Conservation (phyloP, 2,113 vertebrate genomes). For the Pampusana beccarii region DNA sequence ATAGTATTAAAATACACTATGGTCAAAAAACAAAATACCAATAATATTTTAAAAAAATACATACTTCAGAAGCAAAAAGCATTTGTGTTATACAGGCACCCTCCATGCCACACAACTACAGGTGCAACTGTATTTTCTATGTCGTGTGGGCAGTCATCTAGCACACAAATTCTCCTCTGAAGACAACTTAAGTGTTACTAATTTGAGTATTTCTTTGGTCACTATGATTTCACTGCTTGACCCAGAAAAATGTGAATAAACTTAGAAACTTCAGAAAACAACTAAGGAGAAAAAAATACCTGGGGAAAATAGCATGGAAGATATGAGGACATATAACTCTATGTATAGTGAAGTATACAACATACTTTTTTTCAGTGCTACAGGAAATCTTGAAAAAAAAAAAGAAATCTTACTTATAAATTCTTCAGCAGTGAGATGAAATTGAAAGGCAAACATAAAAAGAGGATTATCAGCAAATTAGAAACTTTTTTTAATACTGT, state of each 20-base stretch:
- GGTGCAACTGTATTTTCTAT: background rate
- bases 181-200: background rate
- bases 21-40: background rate
- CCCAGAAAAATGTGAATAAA: background rate
- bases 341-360: background rate
- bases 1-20: background rate
- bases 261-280: background rate
- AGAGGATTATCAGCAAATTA: accelerated
- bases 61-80: background rate
- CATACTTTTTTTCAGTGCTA: background rate
- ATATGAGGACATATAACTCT: background rate
- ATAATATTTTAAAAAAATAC: background rate
- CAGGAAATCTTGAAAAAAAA: background rate
- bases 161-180: background rate
- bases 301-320: background rate
- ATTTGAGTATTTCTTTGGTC: background rate
- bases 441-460: background rate
- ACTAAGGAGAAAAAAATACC: background rate
- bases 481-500: background rate
- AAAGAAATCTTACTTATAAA: background rate
- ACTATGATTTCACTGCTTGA: background rate
- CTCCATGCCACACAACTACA: background rate
- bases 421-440: background rate
- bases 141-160: background rate
- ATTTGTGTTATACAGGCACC: background rate